Evolutionary conservation across 2,113 vertebrate species (phyloP), one percentile per base, ranked within the genome.

Genomic region (Heterotis niloticus): DNA sequence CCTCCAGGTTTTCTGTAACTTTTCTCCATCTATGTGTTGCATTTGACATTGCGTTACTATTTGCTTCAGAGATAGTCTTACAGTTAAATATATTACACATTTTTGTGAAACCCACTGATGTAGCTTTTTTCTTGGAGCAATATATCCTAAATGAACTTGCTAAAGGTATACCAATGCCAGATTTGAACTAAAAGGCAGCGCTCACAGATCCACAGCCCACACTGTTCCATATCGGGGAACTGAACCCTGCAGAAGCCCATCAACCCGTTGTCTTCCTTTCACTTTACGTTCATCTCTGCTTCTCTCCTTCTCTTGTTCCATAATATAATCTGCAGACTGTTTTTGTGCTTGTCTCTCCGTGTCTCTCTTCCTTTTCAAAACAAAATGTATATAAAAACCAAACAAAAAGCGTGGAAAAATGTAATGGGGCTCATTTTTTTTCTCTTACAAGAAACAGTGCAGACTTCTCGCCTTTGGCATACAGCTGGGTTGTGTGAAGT

Each of bases 41-140:
- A n/a, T 72, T 71, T 44, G 23, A 71, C n/a, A 52, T 52, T 10
- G 52, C 0, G 34, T 17, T 71, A 17, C n/a, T n/a, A n/a, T n/a
- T 44, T 44, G 34, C 34, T 44, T 44, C 34, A 44, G 5, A 70
- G 44, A 70, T 52, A 52, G 54, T 72, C 11, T 23, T 72, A 54
- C 69, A 51, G 10, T 71, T 29, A 20, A n/a, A 52, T 23, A 72
- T 34, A 54, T 44, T 4, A 44, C 34, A 44, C 34, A 44, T 44
- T 44, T 72, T n/a, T 72, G n/a, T 72, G 18, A 72, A n/a, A 14
- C 44, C 1, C 52, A 71, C 5, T 72, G 51, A 72, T 72, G 69
- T 72, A 54, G 44, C 29, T 71, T 71, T 71, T 71, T 72, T 52
- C 69, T 54, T 72, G 24, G 51, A 72, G 69, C 69, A 54, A 72